A percentile compares a stretch with the other conserved stretches of the same genome.
Evolutionary conservation across 2,797 vertebrate species (phyloP).

Genomic region (Chiloscyllium punctatum): DNA sequence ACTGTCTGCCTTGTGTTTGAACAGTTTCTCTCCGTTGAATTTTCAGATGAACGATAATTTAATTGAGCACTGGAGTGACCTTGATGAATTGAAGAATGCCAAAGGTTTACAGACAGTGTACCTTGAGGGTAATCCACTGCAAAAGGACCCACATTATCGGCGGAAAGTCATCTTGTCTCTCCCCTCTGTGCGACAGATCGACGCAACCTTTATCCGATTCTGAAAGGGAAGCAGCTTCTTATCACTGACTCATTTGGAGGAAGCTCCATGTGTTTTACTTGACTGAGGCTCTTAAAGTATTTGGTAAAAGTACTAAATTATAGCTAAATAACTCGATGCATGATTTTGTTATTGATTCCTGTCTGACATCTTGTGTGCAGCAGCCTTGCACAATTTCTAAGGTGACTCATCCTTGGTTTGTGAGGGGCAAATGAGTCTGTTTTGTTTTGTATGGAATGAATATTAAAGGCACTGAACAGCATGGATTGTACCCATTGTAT

Average conservation of each 20-base stretch:
- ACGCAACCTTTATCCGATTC: slow-evolving; percentile 93
- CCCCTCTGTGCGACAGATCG: slow-evolving; percentile 89
- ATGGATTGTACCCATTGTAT: slow-evolving; percentile 16
- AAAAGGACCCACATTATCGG: slow-evolving; percentile 94
- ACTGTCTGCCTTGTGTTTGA: accelerated
- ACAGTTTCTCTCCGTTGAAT: slow-evolving; percentile 34
- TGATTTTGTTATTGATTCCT: slow-evolving; percentile 35
- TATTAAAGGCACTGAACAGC: slow-evolving; percentile 30
- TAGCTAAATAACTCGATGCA: slow-evolving; percentile 25
- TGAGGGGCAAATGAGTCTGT: slow-evolving; percentile 8
- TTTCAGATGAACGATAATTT: slow-evolving; percentile 96
- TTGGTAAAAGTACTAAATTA: slow-evolving; percentile 37
- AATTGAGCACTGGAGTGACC: slow-evolving; percentile 90
- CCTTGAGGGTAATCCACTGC: slow-evolving; percentile 89
- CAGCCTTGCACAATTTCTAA: slow-evolving; percentile 2
- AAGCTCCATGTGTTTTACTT: slow-evolving; percentile 10
- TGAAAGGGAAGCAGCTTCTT: slow-evolving; percentile 53
- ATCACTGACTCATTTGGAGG: slow-evolving; percentile 5
- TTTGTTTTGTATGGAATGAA: slow-evolving; percentile 28
- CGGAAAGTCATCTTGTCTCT: slow-evolving; percentile 95
- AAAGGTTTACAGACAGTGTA: slow-evolving; percentile 88
- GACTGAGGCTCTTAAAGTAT: slow-evolving; percentile 35
- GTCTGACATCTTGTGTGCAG: slow-evolving; percentile 15
- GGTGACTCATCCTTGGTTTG: background rate
- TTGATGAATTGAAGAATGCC: slow-evolving; percentile 90